Conservation (phyloP, 2,888 invertebrate genomes). For the Sepioteuthis lessoniana region DNA sequence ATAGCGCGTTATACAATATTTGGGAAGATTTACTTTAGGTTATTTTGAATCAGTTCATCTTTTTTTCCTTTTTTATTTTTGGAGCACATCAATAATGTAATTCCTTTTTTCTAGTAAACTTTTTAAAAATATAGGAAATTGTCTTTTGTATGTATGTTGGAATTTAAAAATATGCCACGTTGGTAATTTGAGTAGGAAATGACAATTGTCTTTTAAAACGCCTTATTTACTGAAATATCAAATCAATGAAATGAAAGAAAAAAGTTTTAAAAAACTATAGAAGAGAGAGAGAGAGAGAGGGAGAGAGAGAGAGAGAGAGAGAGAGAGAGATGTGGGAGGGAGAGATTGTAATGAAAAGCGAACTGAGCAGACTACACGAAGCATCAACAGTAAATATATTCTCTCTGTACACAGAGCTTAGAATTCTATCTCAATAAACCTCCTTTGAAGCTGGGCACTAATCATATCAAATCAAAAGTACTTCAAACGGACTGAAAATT, state of each 20-base stretch:
- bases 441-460: conserved; percentile 15
- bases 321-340: no score
- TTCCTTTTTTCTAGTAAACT: no score
- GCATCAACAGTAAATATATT: not conserved
- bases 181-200: not conserved
- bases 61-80: no score
- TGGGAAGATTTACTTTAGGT: no score
- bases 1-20: no score
- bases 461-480: not conserved
- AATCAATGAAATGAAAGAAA: not conserved
- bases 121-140: no score
- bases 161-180: not conserved
- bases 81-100: no score
- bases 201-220: not conserved
- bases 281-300: not conserved
- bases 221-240: not conserved
- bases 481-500: not conserved
- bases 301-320: no score
- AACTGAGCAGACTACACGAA: not conserved
- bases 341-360: no score
- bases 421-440: not conserved
- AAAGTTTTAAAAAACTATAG: no score
- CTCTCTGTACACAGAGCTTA: not conserved
- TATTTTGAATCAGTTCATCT: no score
- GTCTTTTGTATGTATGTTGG: not conserved